phyloP scores from a whole-genome alignment of 2,797 vertebrate genomes.

The Chrosomus eos region DNA sequence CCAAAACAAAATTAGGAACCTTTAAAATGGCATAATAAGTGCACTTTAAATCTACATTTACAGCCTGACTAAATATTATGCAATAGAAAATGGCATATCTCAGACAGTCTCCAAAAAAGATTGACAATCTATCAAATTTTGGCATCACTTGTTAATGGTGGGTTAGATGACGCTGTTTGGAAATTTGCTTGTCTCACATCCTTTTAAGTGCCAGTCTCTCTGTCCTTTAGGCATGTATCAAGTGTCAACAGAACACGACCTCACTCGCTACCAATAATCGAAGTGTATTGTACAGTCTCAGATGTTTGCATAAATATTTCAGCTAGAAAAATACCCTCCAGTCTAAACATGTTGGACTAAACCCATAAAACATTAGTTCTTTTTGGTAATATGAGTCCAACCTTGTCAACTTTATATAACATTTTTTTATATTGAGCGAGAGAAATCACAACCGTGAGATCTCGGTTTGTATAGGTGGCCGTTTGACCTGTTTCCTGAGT shows the following conservation, averaged over 20 bases:
- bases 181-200: constrained; percentile 6
- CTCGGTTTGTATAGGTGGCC: background rate
- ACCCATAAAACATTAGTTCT: background rate
- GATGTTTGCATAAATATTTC: background rate
- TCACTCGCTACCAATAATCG: constrained; percentile 2
- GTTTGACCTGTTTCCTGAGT: constrained; percentile 23
- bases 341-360: constrained; percentile 20
- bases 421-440: background rate
- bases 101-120: background rate
- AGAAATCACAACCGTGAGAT: background rate
- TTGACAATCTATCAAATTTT: background rate
- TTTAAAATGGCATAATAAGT: background rate
- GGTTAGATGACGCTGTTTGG: constrained; percentile 10
- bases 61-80: background rate
- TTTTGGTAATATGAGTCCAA: background rate
- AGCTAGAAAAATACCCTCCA: constrained; percentile 21
- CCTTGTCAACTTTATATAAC: background rate
- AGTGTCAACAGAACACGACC: constrained; percentile 8
- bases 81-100: background rate
- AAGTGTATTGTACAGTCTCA: background rate
- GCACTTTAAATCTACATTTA: background rate
- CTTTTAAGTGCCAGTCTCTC: background rate
- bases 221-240: constrained; percentile 7
- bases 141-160: background rate
- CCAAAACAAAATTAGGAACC: background rate